A percentile compares a stretch with the other conserved stretches of the same genome.
phyloP scores from a whole-genome alignment of 2,888 invertebrate genomes.

The Brachyptera risi region DNA sequence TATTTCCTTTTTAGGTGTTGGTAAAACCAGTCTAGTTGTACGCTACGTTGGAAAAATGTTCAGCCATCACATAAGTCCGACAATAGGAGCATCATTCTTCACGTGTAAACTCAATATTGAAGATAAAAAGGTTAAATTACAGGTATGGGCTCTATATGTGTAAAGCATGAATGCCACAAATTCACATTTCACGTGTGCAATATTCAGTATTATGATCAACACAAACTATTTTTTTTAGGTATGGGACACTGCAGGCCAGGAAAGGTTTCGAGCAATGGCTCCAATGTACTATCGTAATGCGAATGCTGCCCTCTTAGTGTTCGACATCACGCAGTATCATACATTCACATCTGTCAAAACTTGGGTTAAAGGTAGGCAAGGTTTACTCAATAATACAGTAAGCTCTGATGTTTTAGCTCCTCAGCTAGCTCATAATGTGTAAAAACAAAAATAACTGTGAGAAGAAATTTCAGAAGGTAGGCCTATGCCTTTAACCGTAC shows the following conservation, averaged over 20 bases:
- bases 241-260: slow-evolving; percentile 89
- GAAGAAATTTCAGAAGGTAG: too few relatives aligned
- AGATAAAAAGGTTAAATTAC: slow-evolving; percentile 67
- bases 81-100: slow-evolving; percentile 88
- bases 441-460: too few relatives aligned
- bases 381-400: too few relatives aligned
- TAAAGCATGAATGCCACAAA: too few relatives aligned
- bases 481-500: too few relatives aligned
- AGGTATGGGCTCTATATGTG: slow-evolving; percentile 50
- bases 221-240: slow-evolving; percentile 55
- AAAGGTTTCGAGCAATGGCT: slow-evolving; percentile 84
- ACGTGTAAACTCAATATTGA: slow-evolving; percentile 75
- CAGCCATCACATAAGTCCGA: slow-evolving; percentile 70
- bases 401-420: slow-evolving; percentile 3
- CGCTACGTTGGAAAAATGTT: slow-evolving; percentile 76
- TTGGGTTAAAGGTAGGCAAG: slow-evolving; percentile 72
- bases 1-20: slow-evolving; percentile 66
- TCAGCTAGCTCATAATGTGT: too few relatives aligned
- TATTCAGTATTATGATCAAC: too few relatives aligned
- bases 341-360: slow-evolving; percentile 75
- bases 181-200: too few relatives aligned
- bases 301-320: slow-evolving; percentile 83
- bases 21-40: slow-evolving; percentile 82
- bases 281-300: slow-evolving; percentile 94
- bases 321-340: slow-evolving; percentile 72